Percentiles rank a stretch among this genome's conserved stretches.
Evolutionary conservation across 37 sponge, comb jelly and placozoan species (phyloP).

Genomic region (Halisarca cf. caerulea): DNA sequence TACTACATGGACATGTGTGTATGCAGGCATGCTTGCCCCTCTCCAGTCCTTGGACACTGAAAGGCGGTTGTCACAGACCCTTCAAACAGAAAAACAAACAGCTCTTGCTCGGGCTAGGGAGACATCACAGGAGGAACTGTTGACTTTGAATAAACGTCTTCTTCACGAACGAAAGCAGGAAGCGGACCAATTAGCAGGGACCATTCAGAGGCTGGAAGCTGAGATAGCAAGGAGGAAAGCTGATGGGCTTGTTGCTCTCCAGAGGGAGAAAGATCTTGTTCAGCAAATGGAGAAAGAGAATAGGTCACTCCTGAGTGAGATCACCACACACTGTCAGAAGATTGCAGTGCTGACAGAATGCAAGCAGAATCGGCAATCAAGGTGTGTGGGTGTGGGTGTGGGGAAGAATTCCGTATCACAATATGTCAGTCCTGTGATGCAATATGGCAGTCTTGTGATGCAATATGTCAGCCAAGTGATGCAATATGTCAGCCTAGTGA

Average conservation of each 20-base stretch:
- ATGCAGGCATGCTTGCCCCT: neutral
- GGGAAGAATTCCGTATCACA: too few species aligned
- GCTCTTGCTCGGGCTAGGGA: neutral
- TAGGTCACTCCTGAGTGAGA: neutral
- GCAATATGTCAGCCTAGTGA: too few species aligned
- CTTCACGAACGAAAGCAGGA: neutral
- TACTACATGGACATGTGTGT: neutral
- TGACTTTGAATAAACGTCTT: neutral
- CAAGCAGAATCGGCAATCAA: neutral
- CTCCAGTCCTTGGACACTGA: neutral
- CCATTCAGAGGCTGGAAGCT: neutral
- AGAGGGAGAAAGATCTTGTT: constrained; percentile 1
- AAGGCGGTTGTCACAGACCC: neutral
- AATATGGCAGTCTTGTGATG: too few species aligned
- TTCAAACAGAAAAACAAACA: constrained; percentile 13
- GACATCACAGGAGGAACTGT: neutral
- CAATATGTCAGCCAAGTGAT: too few species aligned
- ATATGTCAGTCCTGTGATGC: too few species aligned
- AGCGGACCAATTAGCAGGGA: neutral
- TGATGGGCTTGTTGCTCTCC: neutral
- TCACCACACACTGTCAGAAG: constrained; percentile 1
- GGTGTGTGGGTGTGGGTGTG: too few species aligned
- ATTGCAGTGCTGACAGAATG: neutral
- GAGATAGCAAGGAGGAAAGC: neutral
- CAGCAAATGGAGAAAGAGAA: neutral